Conservation (phyloP, 2,113 vertebrate species). For the Cyprinodon brontotheroides region DNA sequence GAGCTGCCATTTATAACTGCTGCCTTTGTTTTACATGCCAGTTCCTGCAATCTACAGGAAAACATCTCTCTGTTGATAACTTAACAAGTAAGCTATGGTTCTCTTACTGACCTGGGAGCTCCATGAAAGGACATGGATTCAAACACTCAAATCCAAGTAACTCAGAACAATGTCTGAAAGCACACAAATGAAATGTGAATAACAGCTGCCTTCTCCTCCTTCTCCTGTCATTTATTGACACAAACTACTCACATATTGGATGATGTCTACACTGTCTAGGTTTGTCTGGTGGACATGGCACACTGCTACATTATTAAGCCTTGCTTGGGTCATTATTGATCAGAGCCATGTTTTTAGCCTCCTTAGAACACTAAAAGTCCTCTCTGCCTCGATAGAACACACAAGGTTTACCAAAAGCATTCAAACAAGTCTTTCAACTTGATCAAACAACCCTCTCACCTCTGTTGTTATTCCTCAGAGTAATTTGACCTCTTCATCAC, state of each 20-base stretch:
- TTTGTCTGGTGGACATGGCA: background rate
- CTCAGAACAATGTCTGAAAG: too few species aligned
- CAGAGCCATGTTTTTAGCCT: background rate
- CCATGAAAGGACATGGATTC: background rate
- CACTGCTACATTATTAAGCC: background rate
- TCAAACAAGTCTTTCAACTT: background rate
- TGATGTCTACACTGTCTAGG: background rate
- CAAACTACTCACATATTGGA: too few species aligned
- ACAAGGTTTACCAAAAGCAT: background rate
- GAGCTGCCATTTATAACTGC: too few species aligned
- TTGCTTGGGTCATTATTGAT: background rate
- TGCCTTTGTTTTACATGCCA: background rate
- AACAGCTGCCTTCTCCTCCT: too few species aligned
- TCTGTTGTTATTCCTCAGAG: background rate
- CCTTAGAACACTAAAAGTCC: background rate
- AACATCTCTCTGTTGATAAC: background rate
- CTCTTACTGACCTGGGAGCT: background rate
- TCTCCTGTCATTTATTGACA: too few species aligned
- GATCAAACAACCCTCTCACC: background rate
- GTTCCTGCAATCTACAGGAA: background rate
- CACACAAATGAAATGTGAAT: too few species aligned
- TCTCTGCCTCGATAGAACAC: background rate
- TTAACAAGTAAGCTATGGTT: background rate
- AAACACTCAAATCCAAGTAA: background rate
- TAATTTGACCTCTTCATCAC: slow-evolving; percentile 1